Base-by-base conservation (phyloP, 2,113 vertebrate genomes). In the Pipra filicauda region DNA sequence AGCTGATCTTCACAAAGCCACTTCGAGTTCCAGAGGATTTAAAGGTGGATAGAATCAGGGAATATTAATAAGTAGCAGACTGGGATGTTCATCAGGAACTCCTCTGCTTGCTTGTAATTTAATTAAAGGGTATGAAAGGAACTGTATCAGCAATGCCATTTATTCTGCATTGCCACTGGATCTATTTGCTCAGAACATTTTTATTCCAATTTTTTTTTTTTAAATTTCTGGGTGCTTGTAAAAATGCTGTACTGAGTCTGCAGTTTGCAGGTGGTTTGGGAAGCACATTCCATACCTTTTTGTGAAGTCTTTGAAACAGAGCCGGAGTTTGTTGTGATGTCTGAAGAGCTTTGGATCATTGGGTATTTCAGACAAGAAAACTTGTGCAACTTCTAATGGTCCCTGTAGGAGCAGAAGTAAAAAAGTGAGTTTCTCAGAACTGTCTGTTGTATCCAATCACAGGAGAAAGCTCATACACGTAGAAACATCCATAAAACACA, bases 291-390 rank as follows among this genome's bases (percentile, higher is more conserved):
- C 71, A 9, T 98, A 99, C 99, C 99, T 99, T 98, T 99, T 99
- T 2, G 99, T 99, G 97, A 99, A 99, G 98, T 99, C 99, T 96
- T 99, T 99, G 96, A 99, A 99, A 95, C 99, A 99, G 62, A 99
- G 99, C 33, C 99, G 98, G 8, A 99, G 98, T 92, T 99, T 99
- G 97, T 99, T 99, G 91, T 99, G 99, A 96, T 99, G 99, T 91
- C 99, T 98, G 98, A 99, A 99, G 82, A 99, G 98, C 96, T 99
- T 99, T 44, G 99, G 99, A 85, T 99, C 99, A 33, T 98, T 99
- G 81, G 99, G 99, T 95, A 99, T 99, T 94, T 99, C 99, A 48
- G 99, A 99, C 82, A 99, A 98, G 97, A 99, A 99, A 92, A 99
- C 99, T 94, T 99, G 99, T 72, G 99, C 99, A 91, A 99, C 99